A percentile compares a stretch with the other conserved stretches of the same genome.
Conservation (phyloP, 2,888 invertebrate species). For the Steinernema scapterisci region DNA sequence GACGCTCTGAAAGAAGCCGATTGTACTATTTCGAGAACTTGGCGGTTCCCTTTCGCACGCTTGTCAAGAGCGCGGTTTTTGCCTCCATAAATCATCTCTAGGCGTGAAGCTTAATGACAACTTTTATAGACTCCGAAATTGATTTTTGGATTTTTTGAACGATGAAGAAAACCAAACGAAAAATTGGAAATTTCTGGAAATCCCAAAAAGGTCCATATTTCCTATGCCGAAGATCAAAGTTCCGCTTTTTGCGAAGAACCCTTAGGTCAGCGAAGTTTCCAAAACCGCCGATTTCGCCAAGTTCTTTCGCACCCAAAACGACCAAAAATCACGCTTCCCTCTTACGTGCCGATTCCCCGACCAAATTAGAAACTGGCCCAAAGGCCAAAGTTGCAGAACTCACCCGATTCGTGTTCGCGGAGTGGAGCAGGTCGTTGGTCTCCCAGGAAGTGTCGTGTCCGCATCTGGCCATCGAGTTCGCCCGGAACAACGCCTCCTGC, state of each 20-base stretch:
- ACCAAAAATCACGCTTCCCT: not conserved
- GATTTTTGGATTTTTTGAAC: not conserved
- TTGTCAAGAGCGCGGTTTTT: not conserved
- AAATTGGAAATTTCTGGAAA: too few relatives aligned
- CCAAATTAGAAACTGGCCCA: not conserved
- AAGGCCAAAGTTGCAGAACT: not conserved
- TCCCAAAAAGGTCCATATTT: too few relatives aligned
- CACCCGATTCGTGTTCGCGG: slow-evolving; percentile 28
- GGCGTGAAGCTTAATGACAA: not conserved
- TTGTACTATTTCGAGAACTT: not conserved
- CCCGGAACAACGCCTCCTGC: slow-evolving; percentile 29
- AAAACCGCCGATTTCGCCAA: too few relatives aligned
- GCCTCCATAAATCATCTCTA: slow-evolving; percentile 7
- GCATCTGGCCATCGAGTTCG: slow-evolving; percentile 20
- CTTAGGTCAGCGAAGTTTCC: too few relatives aligned
- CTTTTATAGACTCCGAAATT: not conserved
- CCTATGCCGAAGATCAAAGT: too few relatives aligned
- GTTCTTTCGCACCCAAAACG: too few relatives aligned
- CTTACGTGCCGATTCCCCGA: not conserved
- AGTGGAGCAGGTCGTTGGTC: slow-evolving; percentile 27
- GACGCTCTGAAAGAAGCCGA: slow-evolving; percentile 43
- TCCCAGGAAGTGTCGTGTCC: slow-evolving; percentile 31
- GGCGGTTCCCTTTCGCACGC: not conserved
- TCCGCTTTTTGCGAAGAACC: too few relatives aligned
- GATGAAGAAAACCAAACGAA: too few relatives aligned